phyloP scores from a whole-genome alignment of 1,140 invertebrate species.

The Sycobia sp. region DNA sequence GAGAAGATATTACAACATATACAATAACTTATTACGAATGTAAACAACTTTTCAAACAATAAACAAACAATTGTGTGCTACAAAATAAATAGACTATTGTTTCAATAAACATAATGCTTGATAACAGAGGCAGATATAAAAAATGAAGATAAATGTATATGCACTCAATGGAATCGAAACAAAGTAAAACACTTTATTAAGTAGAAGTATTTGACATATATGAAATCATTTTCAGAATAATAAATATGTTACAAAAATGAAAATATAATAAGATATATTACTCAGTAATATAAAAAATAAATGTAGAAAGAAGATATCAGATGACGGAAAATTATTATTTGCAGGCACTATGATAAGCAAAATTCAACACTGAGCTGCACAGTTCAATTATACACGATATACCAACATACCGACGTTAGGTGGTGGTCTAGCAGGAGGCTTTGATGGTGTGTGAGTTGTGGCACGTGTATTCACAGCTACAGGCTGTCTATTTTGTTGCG shows the following conservation, averaged over 20 bases:
- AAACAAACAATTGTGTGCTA: neutral
- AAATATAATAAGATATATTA: constrained; percentile 11
- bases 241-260: neutral
- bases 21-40: neutral
- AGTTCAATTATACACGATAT: constrained; percentile 7
- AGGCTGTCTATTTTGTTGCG: constrained; percentile 58
- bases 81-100: neutral
- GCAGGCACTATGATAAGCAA: no score
- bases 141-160: neutral
- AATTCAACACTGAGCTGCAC: constrained; percentile 13
- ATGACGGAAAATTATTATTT: neutral
- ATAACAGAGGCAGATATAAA: neutral
- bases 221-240: neutral
- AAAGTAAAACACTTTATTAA: neutral
- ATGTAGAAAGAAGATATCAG: neutral
- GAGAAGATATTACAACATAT: neutral
- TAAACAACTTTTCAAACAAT: neutral
- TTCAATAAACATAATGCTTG: neutral
- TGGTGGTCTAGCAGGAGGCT: constrained; percentile 61
- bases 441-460: constrained; percentile 55
- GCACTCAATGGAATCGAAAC: neutral
- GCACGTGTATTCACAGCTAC: constrained; percentile 55
- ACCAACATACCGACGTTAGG: constrained; percentile 58
- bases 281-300: neutral
- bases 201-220: constrained; percentile 2